These are phyloP conservation scores for Cremastinae sp. DNA, from an alignment of 2,888 invertebrate species.

Conservation along the genomic window DNA sequence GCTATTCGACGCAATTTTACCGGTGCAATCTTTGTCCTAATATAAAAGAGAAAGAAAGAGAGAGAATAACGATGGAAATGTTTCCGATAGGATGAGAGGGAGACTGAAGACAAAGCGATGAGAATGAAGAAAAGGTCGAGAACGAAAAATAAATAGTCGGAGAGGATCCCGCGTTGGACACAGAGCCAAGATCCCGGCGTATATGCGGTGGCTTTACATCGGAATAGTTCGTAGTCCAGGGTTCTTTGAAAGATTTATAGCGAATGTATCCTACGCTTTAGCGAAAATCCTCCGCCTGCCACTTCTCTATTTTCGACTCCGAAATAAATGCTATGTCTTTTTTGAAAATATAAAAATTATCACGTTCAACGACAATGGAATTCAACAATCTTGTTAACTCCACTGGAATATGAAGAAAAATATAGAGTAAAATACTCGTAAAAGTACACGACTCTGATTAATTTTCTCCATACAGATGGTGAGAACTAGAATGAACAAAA, in stretches of 20 bases:
- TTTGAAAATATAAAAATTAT: too few relatives aligned
- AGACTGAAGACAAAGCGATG: slow-evolving; percentile 9
- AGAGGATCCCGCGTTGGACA: slow-evolving; percentile 57
- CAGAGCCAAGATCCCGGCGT: slow-evolving; percentile 74
- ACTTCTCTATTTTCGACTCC: slow-evolving; percentile 20
- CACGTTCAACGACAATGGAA: too few relatives aligned
- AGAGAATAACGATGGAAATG: neutral
- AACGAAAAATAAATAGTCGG: slow-evolving; percentile 31
- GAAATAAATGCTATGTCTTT: too few relatives aligned
- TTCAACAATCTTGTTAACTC: too few relatives aligned
- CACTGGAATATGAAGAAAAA: too few relatives aligned
- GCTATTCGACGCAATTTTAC: slow-evolving; percentile 43
- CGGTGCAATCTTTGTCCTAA: slow-evolving; percentile 41
- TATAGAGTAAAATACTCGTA: too few relatives aligned
- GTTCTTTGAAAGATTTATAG: slow-evolving; percentile 75
- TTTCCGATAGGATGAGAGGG: neutral
- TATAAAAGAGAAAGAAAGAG: slow-evolving; percentile 28
- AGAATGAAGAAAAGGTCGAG: slow-evolving; percentile 24
- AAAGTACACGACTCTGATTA: too few relatives aligned
- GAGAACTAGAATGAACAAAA: too few relatives aligned
- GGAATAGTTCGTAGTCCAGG: slow-evolving; percentile 75
- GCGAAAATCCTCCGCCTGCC: slow-evolving; percentile 50
- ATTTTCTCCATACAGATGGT: too few relatives aligned
- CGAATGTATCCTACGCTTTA: slow-evolving; percentile 77
- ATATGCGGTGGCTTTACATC: slow-evolving; percentile 76